phyloP scores from a whole-genome alignment of 2,888 invertebrate genomes.

The Stramonita haemastoma region DNA sequence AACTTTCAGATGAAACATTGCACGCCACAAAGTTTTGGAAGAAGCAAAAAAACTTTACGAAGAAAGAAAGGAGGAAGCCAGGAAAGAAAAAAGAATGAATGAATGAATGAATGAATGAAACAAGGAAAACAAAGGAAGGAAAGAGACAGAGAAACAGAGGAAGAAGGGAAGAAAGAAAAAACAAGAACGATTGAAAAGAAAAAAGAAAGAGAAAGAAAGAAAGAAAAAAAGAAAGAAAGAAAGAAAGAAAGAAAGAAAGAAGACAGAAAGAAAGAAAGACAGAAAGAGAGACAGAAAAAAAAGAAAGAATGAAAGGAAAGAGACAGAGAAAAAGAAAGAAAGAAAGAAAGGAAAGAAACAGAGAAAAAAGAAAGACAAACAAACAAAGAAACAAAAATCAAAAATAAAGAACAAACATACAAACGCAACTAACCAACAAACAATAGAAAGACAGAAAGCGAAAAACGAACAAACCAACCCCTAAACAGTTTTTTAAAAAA shows the following conservation, averaged over 20 bases:
- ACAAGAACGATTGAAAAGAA: not conserved
- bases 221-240: slow-evolving; percentile 18
- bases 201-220: not conserved
- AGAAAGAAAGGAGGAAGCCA: not conserved
- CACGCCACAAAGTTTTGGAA: no score
- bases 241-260: not conserved
- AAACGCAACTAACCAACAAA: not conserved
- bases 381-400: not conserved
- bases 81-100: not conserved
- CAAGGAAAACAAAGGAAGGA: not conserved
- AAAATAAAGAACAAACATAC: not conserved
- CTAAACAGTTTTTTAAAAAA: not conserved
- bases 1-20: no score
- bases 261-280: not conserved
- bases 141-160: not conserved
- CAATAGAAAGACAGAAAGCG: not conserved
- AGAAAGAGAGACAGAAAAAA: not conserved
- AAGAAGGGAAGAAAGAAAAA: not conserved
- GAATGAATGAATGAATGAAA: slow-evolving; percentile 8
- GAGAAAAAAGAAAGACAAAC: not conserved
- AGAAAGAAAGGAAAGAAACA: not conserved
- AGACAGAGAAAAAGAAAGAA: not conserved
- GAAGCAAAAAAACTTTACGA: no score
- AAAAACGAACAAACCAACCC: not conserved
- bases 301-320: not conserved